A percentile compares a stretch with the other conserved stretches of the same genome.
These are phyloP conservation scores for Dendronephthya gigantea DNA, from an alignment of 64 coral and sea anemone species.

Conservation along the genomic window DNA sequence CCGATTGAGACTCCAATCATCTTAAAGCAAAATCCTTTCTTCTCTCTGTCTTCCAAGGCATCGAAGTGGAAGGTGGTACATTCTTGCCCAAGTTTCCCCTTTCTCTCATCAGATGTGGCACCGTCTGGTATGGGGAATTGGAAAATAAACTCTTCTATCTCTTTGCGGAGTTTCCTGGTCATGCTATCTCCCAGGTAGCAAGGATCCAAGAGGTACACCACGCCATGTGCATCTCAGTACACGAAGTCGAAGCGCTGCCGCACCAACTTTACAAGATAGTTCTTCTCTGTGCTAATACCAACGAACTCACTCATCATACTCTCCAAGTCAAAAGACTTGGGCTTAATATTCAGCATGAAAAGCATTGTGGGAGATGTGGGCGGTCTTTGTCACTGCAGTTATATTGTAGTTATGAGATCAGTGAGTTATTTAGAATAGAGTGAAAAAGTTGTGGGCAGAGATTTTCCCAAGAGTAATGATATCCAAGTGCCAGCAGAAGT, in stretches of 20 bases:
- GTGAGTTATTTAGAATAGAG: too few relatives aligned
- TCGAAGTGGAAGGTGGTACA: neutral
- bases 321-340: too few relatives aligned
- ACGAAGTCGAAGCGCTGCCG: neutral
- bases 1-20: neutral
- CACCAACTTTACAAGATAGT: neutral
- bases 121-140: neutral
- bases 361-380: too few relatives aligned
- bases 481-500: slow-evolving; percentile 18
- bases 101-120: neutral
- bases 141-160: neutral
- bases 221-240: neutral
- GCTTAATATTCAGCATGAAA: too few relatives aligned
- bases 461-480: slow-evolving; percentile 30
- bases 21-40: neutral
- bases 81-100: neutral
- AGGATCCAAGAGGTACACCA: neutral
- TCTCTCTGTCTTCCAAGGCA: neutral
- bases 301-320: too few relatives aligned
- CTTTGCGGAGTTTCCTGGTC: neutral
- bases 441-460: slow-evolving; percentile 4
- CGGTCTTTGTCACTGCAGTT: too few relatives aligned
- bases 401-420: too few relatives aligned
- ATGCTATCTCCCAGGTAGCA: neutral
- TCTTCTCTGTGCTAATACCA: neutral